Conservation (phyloP, 2,888 invertebrate genomes). For the Pollenia amentaria region DNA sequence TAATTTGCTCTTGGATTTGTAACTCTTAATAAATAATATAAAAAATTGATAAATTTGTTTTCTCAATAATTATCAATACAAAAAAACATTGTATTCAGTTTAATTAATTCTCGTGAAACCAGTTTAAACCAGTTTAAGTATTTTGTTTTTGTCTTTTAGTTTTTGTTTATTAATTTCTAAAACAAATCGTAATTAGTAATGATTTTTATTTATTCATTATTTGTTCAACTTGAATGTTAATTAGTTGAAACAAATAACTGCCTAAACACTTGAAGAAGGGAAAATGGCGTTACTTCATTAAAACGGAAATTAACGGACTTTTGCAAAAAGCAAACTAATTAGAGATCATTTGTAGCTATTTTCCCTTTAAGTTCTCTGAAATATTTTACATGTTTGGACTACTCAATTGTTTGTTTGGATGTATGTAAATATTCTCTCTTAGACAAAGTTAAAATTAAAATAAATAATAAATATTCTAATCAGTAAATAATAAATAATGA, state of each 20-base stretch:
- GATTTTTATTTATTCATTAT: background rate
- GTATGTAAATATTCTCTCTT: background rate
- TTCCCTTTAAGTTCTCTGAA: background rate
- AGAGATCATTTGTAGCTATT: background rate
- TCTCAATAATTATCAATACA: background rate
- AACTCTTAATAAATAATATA: background rate
- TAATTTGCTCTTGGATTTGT: too few species aligned
- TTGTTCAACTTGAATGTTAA: conserved; percentile 11
- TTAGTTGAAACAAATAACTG: background rate
- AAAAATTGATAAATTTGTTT: background rate
- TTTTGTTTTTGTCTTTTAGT: conserved; percentile 1
- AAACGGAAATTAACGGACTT: too few species aligned
- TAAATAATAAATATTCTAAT: conserved; percentile 19
- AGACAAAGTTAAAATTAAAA: background rate
- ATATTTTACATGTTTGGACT: background rate
- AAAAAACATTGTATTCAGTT: too few species aligned
- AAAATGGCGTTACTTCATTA: background rate
- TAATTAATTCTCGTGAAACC: background rate
- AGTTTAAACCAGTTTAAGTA: background rate
- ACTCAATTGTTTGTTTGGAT: background rate
- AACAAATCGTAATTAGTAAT: background rate
- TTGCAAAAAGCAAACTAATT: too few species aligned
- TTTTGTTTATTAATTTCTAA: background rate
- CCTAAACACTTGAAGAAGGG: background rate
- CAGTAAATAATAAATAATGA: conserved; percentile 10